phyloP scores from a whole-genome alignment of 2,113 vertebrate species.

The Salvelinus alpinus region DNA sequence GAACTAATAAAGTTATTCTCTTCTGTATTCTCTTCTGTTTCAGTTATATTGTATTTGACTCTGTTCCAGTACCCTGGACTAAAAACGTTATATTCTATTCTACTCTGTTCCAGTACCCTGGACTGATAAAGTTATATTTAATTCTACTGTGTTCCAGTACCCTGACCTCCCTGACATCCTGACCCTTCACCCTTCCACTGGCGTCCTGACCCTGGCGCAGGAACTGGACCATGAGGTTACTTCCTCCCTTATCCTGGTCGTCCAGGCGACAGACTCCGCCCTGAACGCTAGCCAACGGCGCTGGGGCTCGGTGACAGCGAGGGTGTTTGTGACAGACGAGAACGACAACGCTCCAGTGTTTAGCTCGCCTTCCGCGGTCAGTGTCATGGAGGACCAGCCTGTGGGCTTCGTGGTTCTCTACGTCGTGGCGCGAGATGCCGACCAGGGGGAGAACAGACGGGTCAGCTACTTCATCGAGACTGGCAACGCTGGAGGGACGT shows the following conservation, averaged over 20 bases:
- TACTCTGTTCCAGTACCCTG: no score
- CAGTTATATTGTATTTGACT: no score
- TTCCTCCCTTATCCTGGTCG: slow-evolving; percentile 83
- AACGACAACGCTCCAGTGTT: slow-evolving; percentile 88
- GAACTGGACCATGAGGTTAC: slow-evolving; percentile 83
- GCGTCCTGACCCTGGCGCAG: slow-evolving; percentile 78
- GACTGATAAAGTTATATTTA: no score
- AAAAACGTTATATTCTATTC: no score
- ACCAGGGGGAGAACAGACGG: slow-evolving; percentile 89
- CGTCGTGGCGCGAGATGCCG: slow-evolving; percentile 85
- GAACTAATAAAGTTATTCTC: no score
- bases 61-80: background rate
- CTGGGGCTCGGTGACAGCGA: slow-evolving; percentile 83
- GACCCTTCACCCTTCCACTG: slow-evolving; percentile 78
- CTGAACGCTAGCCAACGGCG: slow-evolving; percentile 79
- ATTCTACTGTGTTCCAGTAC: slow-evolving; percentile 46
- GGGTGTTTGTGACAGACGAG: slow-evolving; percentile 87
- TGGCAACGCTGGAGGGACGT: slow-evolving; percentile 81
- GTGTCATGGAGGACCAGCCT: slow-evolving; percentile 89
- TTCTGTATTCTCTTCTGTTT: no score
- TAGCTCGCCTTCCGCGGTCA: slow-evolving; percentile 79
- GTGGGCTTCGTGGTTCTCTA: slow-evolving; percentile 84
- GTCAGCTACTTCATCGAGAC: slow-evolving; percentile 83
- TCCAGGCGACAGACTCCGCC: slow-evolving; percentile 86
- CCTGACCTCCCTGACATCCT: slow-evolving; percentile 69